phyloP scores from a whole-genome alignment of 2,113 vertebrate genomes.

The Xiphias gladius region DNA sequence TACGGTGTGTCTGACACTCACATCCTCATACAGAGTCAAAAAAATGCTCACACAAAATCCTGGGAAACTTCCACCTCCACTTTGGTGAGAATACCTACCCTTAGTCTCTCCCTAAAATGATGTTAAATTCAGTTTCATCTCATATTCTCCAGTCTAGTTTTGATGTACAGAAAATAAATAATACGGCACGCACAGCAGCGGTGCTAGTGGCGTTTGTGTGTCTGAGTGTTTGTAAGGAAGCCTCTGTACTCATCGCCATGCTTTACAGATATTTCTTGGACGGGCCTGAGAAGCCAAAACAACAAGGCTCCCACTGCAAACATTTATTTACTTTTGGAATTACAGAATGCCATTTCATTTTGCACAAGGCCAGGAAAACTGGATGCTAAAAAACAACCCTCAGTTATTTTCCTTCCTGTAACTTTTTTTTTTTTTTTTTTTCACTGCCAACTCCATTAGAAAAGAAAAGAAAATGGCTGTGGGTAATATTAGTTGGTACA shows the following conservation, averaged over 20 bases:
- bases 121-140: slow-evolving; percentile 63
- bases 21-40: neutral
- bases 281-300: slow-evolving; percentile 17
- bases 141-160: slow-evolving; percentile 30
- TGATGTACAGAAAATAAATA: slow-evolving; percentile 51
- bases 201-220: neutral
- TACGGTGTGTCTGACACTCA: slow-evolving; percentile 47
- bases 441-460: neutral
- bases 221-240: slow-evolving; percentile 17
- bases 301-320: slow-evolving; percentile 28
- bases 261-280: slow-evolving; percentile 40
- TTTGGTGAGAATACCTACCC: neutral
- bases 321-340: slow-evolving; percentile 50
- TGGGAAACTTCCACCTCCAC: slow-evolving; percentile 38
- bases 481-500: slow-evolving; percentile 28
- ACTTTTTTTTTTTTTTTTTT: neutral
- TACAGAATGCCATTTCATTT: slow-evolving; percentile 40
- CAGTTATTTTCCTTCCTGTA: slow-evolving; percentile 38
- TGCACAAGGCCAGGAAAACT: neutral
- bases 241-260: slow-evolving; percentile 13
- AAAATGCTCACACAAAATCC: slow-evolving; percentile 26
- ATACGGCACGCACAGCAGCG: slow-evolving; percentile 2
- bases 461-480: slow-evolving; percentile 37
- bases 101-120: slow-evolving; percentile 39
- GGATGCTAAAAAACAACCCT: slow-evolving; percentile 29